Base-by-base conservation (phyloP, 1,140 invertebrate genomes). In the Drosophila ficusphila region DNA sequence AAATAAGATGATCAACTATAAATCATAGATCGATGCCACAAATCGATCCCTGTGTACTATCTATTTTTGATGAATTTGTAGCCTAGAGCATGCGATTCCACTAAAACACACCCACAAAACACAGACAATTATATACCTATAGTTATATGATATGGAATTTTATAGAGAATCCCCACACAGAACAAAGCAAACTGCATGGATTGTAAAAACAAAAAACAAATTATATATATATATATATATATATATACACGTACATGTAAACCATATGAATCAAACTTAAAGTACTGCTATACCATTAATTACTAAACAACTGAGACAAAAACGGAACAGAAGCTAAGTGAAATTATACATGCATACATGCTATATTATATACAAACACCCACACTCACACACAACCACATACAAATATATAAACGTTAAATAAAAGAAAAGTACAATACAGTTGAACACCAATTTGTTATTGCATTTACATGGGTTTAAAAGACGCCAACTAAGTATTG, bases 61-160 rank as follows among this genome's bases (percentile, higher is more conserved):
- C 60, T 64, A 64, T 64, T 64, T 64, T 64, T 64, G 29, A 64
- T 61, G 60, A 64, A 64, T 61, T 64, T 64, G 60, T 62, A 61
- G 60, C 38, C 54, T 46, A 57, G 57, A 64, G 39, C 60, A 64
- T 64, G 60, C 53, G 38, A 60, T 62, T 62, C 44, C 44, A 48
- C 39, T 27, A 18, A 41, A 25, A 51, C 49, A 38, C 29, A 52
- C 49, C 31, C 34, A 52, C 51, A 44, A 58, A 18, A 42, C 53
- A 33, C 25, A 62, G 12, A 60, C 34, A 62, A 60, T 33, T 62
- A 60, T 44, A 62, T 60, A 64, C 11, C 27, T 44, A 44, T 62
- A 57, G 36, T 33, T 47, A 47, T 47, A 56, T 44, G 44, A 12
- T 39, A 62, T 44, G 31, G 36, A 62, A 62, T 60, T 62, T 60